Conservation (phyloP, 2,113 vertebrate species). For the Rhinopomastus cyanomelas region DNA sequence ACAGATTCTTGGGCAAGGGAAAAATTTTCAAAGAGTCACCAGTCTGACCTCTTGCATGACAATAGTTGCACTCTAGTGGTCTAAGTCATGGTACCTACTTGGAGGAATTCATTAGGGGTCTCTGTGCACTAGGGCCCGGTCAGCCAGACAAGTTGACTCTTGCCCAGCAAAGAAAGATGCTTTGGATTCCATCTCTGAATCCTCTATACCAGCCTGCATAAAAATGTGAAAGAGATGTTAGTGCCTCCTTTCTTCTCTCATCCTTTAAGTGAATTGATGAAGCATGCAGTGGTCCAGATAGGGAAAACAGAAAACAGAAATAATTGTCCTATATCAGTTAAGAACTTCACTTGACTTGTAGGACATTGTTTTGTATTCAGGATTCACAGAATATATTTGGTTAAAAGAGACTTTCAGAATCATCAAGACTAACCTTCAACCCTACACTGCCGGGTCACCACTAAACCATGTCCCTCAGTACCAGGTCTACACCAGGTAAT, state of each 20-base stretch:
- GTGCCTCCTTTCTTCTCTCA: background rate
- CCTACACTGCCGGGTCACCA: too few species aligned
- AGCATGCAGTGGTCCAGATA: background rate
- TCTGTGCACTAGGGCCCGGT: background rate
- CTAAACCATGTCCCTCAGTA: too few species aligned
- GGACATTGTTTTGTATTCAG: background rate
- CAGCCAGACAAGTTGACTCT: background rate
- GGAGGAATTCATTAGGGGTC: background rate
- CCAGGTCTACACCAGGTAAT: too few species aligned
- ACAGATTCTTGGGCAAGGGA: constrained; percentile 21
- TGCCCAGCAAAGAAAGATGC: background rate
- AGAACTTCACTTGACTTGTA: background rate
- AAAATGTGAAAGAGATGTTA: background rate
- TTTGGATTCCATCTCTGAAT: background rate
- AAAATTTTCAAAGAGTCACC: constrained; percentile 3
- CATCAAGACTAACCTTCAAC: too few species aligned
- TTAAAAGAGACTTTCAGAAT: too few species aligned
- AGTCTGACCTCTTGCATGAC: constrained; percentile 31
- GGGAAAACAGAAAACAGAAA: background rate
- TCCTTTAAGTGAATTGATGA: background rate
- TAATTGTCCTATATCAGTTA: background rate
- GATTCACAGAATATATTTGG: too few species aligned
- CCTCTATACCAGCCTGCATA: background rate
- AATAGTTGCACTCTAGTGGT: background rate
- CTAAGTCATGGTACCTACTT: background rate